phyloP scores from a whole-genome alignment of 2,113 vertebrate species.

The Actenoides lindsayi region DNA sequence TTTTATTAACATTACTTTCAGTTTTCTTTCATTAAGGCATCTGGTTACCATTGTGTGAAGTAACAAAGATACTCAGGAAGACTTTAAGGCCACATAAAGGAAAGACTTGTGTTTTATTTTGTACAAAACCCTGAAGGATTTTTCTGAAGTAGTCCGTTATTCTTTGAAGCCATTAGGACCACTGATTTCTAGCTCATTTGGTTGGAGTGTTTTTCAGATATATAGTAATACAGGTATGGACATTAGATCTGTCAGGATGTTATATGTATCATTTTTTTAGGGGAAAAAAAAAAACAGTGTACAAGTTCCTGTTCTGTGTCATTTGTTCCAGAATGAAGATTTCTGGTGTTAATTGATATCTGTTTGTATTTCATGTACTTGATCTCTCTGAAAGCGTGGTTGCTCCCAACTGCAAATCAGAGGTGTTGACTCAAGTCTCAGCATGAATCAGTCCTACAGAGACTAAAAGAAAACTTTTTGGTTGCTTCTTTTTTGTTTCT shows the following conservation, averaged over 20 bases:
- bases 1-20: background rate
- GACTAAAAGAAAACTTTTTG: background rate
- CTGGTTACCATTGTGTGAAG: background rate
- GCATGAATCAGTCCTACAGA: background rate
- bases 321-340: background rate
- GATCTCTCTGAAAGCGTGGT: background rate
- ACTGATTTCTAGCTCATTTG: background rate
- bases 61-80: background rate
- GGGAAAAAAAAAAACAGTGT: fast-evolving
- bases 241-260: background rate
- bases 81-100: background rate
- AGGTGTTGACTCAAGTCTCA: background rate
- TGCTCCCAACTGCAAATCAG: background rate
- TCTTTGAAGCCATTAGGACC: background rate
- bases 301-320: background rate
- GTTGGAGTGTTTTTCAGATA: background rate
- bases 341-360: background rate
- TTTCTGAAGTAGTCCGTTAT: background rate
- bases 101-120: background rate
- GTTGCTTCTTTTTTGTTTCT: background rate
- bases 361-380: background rate
- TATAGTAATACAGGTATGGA: background rate
- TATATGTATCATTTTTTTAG: background rate
- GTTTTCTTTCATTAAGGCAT: background rate
- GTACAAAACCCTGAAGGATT: background rate